Conservation (phyloP, 37 sponge, comb jelly and placozoan species). For the Mnemiopsis leidyi region DNA sequence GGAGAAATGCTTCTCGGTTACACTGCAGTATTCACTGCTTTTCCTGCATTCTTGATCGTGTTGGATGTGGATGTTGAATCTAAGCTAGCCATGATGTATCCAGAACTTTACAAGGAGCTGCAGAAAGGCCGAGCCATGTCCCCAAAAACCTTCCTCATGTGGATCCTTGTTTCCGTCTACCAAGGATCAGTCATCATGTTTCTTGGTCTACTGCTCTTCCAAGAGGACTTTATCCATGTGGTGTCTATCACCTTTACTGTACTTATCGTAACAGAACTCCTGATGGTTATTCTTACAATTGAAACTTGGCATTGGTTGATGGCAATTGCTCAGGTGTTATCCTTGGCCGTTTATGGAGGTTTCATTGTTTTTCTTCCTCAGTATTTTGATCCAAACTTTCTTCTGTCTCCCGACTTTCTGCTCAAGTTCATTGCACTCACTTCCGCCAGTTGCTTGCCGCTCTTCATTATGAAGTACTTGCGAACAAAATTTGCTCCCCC, state of each 20-base stretch:
- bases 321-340: constrained; percentile 76
- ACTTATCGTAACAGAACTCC: constrained; percentile 85
- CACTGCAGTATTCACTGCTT: background rate
- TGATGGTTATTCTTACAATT: constrained; percentile 90
- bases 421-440: constrained; percentile 83
- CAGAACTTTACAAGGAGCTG: constrained; percentile 91
- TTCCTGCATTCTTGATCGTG: constrained; percentile 88
- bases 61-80: constrained; percentile 90
- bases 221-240: constrained; percentile 78
- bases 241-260: constrained; percentile 93
- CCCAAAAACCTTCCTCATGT: constrained; percentile 88
- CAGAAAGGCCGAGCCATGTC: constrained; percentile 73
- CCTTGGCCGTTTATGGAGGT: constrained; percentile 70
- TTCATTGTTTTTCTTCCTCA: constrained; percentile 77
- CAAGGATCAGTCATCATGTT: constrained; percentile 74
- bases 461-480: constrained; percentile 73
- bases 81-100: constrained; percentile 81
- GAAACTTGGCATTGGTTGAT: constrained; percentile 90
- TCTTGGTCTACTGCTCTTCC: constrained; percentile 39
- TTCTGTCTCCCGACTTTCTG: constrained; percentile 74
- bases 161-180: constrained; percentile 86
- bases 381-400: constrained; percentile 78
- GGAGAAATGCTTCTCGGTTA: constrained; percentile 90
- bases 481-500: constrained; percentile 80
- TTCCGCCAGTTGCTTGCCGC: constrained; percentile 78